Conservation (phyloP, 2,113 vertebrate species). For the Pygoscelis antarcticus region DNA sequence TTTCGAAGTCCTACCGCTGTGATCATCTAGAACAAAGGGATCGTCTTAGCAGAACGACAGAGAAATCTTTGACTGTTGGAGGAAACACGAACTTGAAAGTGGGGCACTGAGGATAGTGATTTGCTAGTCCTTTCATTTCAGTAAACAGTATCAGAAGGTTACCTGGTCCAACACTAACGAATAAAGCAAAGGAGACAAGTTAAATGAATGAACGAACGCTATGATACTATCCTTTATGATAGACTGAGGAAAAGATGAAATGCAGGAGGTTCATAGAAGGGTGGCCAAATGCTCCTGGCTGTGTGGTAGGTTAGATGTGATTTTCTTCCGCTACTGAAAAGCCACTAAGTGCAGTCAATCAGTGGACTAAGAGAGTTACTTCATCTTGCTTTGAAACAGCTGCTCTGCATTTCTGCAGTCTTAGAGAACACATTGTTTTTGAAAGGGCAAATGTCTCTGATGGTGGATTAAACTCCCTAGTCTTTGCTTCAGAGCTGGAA, state of each 20-base stretch:
- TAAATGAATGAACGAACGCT: not conserved
- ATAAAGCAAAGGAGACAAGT: not conserved
- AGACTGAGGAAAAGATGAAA: not conserved
- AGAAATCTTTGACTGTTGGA: not conserved
- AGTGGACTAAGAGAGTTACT: not conserved
- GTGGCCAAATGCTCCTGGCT: not conserved
- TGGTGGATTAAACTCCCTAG: not conserved
- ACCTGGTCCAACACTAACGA: not conserved
- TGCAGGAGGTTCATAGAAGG: not conserved
- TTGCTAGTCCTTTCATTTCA: not conserved
- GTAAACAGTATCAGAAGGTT: not conserved
- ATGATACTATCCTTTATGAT: not conserved
- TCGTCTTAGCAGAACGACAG: not conserved
- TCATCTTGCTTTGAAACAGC: constrained; percentile 8
- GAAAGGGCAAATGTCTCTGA: not conserved
- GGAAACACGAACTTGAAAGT: not conserved
- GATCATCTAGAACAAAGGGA: not conserved
- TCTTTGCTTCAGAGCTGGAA: not conserved
- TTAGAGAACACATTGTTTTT: not conserved
- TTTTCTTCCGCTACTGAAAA: not conserved
- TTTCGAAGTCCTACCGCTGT: not conserved
- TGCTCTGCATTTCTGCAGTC: constrained; percentile 18
- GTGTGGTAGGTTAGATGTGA: not conserved
- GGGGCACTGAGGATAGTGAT: not conserved
- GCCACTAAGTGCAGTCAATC: not conserved